A percentile compares a stretch with the other conserved stretches of the same genome.
phyloP scores from a whole-genome alignment of 2,888 invertebrate species.

The Parnassius smintheus region DNA sequence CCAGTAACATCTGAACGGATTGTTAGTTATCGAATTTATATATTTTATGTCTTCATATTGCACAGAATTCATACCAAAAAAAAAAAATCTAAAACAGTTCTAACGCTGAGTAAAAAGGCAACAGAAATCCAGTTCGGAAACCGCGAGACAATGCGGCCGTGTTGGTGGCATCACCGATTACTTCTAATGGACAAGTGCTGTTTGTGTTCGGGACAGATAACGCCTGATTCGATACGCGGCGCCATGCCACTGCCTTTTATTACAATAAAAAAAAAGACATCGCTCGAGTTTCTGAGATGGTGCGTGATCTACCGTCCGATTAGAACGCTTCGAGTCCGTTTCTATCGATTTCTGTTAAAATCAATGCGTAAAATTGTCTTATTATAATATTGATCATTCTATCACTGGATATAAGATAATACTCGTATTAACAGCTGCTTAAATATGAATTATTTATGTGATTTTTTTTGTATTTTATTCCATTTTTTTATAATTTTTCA shows the following conservation, averaged over 20 bases:
- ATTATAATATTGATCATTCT: background rate
- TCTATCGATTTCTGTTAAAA: background rate
- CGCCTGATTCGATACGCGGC: conserved; percentile 72
- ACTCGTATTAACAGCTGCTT: too few species aligned
- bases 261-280: conserved; percentile 37
- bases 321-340: conserved; percentile 2
- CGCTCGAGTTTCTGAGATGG: conserved; percentile 19
- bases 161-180: conserved; percentile 80
- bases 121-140: conserved; percentile 42
- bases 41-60: too few species aligned
- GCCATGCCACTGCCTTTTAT: conserved; percentile 75
- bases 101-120: conserved; percentile 12
- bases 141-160: conserved; percentile 67
- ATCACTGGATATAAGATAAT: too few species aligned
- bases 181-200: conserved; percentile 81
- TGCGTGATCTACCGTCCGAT: conserved; percentile 29
- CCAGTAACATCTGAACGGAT: too few species aligned
- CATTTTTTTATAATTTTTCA: too few species aligned
- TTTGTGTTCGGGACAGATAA: conserved; percentile 75
- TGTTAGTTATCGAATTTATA: too few species aligned
- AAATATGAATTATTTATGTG: too few species aligned
- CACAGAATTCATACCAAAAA: too few species aligned
- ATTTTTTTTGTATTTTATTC: too few species aligned
- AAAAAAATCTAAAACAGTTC: background rate
- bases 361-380: background rate